Evolutionary conservation across 2,113 vertebrate species (phyloP).

Genomic region (Arizona elegans): DNA sequence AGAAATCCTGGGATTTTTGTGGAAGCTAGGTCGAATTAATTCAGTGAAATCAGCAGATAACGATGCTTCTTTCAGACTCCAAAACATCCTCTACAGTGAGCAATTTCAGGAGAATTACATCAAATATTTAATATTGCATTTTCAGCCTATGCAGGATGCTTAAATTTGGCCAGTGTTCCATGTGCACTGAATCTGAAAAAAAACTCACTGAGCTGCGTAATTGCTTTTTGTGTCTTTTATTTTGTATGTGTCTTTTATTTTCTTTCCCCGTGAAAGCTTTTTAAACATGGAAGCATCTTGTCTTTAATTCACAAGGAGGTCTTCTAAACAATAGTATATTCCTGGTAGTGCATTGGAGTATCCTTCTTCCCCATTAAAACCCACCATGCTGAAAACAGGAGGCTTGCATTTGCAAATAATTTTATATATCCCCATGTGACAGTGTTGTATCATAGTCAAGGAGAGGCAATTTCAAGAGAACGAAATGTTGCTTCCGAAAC

Average conservation of each 20-base stretch:
- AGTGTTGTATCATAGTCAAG: background rate
- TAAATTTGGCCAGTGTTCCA: background rate
- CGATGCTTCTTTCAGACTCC: background rate
- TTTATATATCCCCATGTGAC: background rate
- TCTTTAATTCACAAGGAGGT: background rate
- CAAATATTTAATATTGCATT: background rate
- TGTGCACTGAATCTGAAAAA: background rate
- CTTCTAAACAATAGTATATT: background rate
- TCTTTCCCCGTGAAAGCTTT: background rate
- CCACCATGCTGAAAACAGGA: background rate
- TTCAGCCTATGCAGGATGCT: background rate
- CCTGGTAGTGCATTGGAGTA: background rate
- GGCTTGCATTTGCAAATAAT: background rate
- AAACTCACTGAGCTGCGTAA: background rate
- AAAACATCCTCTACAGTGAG: background rate
- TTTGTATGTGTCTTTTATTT: background rate
- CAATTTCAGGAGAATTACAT: background rate
- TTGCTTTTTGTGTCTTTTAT: background rate
- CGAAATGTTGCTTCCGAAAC: background rate
- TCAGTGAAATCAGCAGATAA: background rate
- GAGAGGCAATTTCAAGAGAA: background rate
- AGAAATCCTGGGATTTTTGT: background rate
- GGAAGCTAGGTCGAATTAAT: background rate
- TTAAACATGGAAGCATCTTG: background rate
- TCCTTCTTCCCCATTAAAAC: background rate